Percentiles rank a stretch among this genome's conserved stretches.
These are phyloP conservation scores for Chymomyza amoena DNA, from an alignment of 2,888 invertebrate genomes.

Conservation along the genomic window DNA sequence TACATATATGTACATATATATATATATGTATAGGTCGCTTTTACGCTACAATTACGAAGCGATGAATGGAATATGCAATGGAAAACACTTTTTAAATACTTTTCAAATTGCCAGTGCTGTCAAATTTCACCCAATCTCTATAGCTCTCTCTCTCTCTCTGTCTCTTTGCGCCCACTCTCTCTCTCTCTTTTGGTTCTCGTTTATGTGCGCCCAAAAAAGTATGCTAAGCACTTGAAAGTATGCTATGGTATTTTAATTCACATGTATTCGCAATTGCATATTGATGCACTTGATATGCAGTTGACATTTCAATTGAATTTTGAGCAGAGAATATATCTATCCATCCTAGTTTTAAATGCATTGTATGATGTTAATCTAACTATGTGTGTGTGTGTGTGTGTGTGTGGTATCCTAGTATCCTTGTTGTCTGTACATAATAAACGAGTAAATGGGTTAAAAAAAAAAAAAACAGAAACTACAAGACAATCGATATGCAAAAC, in stretches of 20 bases:
- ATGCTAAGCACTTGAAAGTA: not conserved
- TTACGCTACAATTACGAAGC: constrained; percentile 68
- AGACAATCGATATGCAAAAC: too few relatives aligned
- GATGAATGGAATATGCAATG: constrained; percentile 66
- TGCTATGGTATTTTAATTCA: not conserved
- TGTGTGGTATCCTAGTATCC: not conserved
- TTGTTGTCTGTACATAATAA: not conserved
- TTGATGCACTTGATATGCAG: not conserved
- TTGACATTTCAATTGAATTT: not conserved
- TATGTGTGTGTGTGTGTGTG: too few relatives aligned
- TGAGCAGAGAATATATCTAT: not conserved
- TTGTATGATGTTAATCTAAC: not conserved
- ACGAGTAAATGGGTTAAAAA: not conserved
- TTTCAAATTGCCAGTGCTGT: constrained; percentile 12
- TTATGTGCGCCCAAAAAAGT: not conserved
- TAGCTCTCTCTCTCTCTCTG: not conserved
- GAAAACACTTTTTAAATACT: constrained; percentile 59
- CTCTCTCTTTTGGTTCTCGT: too few relatives aligned
- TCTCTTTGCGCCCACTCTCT: too few relatives aligned
- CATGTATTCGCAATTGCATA: not conserved
- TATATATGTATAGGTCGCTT: constrained; percentile 34
- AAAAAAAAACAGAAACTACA: not conserved
- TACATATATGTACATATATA: too few relatives aligned
- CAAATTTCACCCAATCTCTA: not conserved
- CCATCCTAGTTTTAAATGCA: not conserved